Base-by-base conservation (phyloP, 2,888 invertebrate genomes). In the Rhamnusium bicolor region DNA sequence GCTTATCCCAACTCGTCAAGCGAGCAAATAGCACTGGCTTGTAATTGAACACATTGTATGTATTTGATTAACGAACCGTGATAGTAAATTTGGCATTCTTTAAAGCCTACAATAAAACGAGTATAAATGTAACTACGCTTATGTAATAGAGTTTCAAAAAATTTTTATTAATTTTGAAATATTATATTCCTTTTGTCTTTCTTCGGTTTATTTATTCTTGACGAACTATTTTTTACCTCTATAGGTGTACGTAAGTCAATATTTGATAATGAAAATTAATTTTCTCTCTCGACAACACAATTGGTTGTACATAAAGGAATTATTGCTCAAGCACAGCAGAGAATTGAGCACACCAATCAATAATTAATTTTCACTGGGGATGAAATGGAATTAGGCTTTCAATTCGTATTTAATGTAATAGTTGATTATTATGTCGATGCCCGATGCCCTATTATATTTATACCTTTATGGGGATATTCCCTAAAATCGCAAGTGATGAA, bases 291-390 rank as follows among this genome's bases (percentile, higher is more conserved):
- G 54, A 21, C 10, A 24, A 54, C 21, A 54, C 21, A 54, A 21
- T 12, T 19, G 54, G 54, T 5, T 21, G 12, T 12, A 5, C 21
- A 54, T 54, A 58, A 40, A 40, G 40, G 40, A 10, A 10, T 40
- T 40, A 40, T 12, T 40, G 40, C 12, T 40, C 40, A 12, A 40
- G 16, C 18, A 54, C 54, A 54, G 18, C 4, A 32, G 18, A 18
- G 29, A 27, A 19, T 53, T 16, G 32, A 10, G 53, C 32, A 16
- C 32, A 65, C 29, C 65, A 24, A 16, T 6, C 51, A n/a, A 51
- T 65, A 65, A 65, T 65, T 53, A 65, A 65, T 65, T 65, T 53
- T 65, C 65, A 16, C 47, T 27, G 21, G 49, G 65, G 65, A 53
- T 29, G 49, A 10, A 53, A 29, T 27, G 18, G 65, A 27, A 53